Base-by-base conservation (phyloP, 2,888 invertebrate genomes). In the Macaria liturata region DNA sequence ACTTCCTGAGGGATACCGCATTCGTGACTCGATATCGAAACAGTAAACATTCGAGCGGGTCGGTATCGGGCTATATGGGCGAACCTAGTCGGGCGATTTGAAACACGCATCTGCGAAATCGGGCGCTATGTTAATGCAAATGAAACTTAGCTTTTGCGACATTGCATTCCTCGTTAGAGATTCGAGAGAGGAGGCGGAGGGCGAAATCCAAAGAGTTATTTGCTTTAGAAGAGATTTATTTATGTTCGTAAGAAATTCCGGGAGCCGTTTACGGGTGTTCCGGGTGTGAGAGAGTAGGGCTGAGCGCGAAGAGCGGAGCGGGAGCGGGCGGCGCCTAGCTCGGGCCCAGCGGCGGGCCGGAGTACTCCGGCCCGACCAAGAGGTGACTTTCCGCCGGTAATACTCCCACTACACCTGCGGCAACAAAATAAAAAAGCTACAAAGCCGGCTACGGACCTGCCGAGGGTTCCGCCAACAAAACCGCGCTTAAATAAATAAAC, bases 321-420 rank as follows among this genome's bases (percentile, higher is more conserved):
- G 66, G 58, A 63, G 71, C 70, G 66, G 70, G 63, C 63, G 69
- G 74, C 71, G 73, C 69, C 70, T 86, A 86, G 78, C 90, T 84
- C 79, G 92, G 92, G 68, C 93, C 20, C 20, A 20, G 20, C 20
- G 20, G 20, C 20, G 20, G 82, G 83, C 82, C 91, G 86, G 94
- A 86, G 85, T 92, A 94, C 91, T 94, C 94, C 81, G 93, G 92
- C 83, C 94, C 93, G 81, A 94, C 93, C 91, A 94, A 86, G 80
- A 89, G 93, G 80, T 93, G 92, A 88, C 92, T 93, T 88, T 94
- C 94, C 88, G 93, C 91, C 76, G 88, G 85, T 86, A 94, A 85
- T 76, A 94, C 92, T 89, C 94, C 93, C 92, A 94, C 93, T 87
- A 94, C 86, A 93, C 93, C 93, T 93, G 92, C 84, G 84, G 87